These are phyloP conservation scores for Aselliscus stoliczkanus DNA, from an alignment of 2,797 vertebrate genomes.

Conservation along the genomic window DNA sequence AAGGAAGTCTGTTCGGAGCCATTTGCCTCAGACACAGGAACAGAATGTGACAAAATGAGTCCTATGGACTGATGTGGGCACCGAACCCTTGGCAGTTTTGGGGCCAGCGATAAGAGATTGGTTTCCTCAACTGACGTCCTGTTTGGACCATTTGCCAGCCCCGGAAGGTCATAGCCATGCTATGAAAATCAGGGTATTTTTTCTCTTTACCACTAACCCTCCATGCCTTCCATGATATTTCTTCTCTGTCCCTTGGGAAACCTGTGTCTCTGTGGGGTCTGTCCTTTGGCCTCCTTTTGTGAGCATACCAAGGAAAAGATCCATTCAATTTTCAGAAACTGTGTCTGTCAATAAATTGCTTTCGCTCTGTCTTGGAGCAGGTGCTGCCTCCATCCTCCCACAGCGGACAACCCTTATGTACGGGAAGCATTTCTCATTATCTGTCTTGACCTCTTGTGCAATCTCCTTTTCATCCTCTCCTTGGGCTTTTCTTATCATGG, in stretches of 20 bases:
- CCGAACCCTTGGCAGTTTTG: constrained; percentile 55
- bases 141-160: constrained; percentile 78
- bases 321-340: constrained; percentile 77
- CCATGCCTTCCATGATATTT: constrained; percentile 45
- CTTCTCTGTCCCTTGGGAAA: constrained; percentile 80
- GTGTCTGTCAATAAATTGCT: constrained; percentile 81
- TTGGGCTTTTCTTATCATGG: constrained; percentile 73
- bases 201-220: neutral
- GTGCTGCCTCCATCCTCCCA: constrained; percentile 58
- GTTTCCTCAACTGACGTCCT: constrained; percentile 81
- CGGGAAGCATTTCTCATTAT: constrained; percentile 77
- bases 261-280: constrained; percentile 77
- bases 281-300: constrained; percentile 80
- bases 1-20: constrained; percentile 46
- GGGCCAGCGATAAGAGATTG: constrained; percentile 77
- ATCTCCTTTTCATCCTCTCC: constrained; percentile 73
- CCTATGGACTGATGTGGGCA: constrained; percentile 16
- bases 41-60: constrained; percentile 59
- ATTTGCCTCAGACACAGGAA: constrained; percentile 44
- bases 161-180: constrained; percentile 71
- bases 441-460: constrained; percentile 68
- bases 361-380: constrained; percentile 73
- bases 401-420: constrained; percentile 54
- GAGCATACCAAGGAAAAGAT: constrained; percentile 71
- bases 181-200: constrained; percentile 71